Base-by-base conservation (phyloP, 2,888 invertebrate genomes). In the Andrena fulva region DNA sequence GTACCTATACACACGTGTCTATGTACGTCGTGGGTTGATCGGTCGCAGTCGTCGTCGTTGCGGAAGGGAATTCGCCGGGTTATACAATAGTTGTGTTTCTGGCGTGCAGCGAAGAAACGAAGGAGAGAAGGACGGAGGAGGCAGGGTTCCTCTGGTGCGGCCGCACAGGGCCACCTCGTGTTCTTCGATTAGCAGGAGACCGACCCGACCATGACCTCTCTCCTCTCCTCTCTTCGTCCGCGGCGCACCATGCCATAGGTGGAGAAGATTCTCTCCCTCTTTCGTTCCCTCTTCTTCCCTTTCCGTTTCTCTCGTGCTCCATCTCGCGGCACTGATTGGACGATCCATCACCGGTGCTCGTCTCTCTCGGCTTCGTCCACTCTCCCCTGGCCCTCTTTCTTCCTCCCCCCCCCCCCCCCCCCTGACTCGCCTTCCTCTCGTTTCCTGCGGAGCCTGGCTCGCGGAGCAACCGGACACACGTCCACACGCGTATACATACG, bases 321-420 rank as follows among this genome's bases (percentile, higher is more conserved):
- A 94, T 94, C 93, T 94, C 93, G 93, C 93, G 94, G 94, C 94
- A 94, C 94, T 95, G 95, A 95, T 95, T 95, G 95, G 95, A 94
- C 95, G 94, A 95, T 95, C 95, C 95, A 95, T 95, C 95, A 95
- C 94, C 92, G 91, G 91, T 91, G 88, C 92, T 77, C 82, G 84
- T 82, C 75, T 69, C 75, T 70, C 78, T 60, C 48, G 31, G 79
- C 70, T 74, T 71, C 80, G 63, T 69, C 31, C 81, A 64, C 68
- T 63, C 70, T 52, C 66, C 66, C 82, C 77, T 69, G 71, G 72
- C 62, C 33, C 67, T 56, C 24, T 24, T 33, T 69, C 52, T 52
- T 31, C 50, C 52, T 56, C 71, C 72, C 80, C 80, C 81, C 72
- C 77, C n/a, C n/a, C n/a, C n/a, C n/a, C 69, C 72, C 42, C 67